Evolutionary conservation across 2,113 vertebrate genomes (phyloP), one percentile per base, ranked within the genome.

Genomic region (Excalfactoria chinensis): DNA sequence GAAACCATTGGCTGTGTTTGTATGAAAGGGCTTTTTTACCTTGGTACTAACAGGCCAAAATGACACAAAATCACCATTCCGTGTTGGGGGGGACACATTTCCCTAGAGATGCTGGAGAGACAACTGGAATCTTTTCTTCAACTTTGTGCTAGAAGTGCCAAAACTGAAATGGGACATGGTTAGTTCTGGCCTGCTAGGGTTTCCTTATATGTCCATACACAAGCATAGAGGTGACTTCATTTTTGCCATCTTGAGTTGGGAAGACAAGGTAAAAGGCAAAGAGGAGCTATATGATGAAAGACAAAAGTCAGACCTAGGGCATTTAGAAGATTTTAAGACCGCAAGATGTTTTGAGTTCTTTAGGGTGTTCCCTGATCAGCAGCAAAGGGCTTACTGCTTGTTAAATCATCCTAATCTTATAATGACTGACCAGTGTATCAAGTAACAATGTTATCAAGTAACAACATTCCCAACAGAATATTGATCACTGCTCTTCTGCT

Each of bases 131-230:
- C 10, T 51, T 78, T n/a, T 7, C 25, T 72, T 26, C 7, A 41
- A 2, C 41, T 64, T 66, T 49, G n/a, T 76, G 19, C 12, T 74
- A 66, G n/a, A 72, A 68, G 26, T n/a, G 63, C 17, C 32, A 63
- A 44, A 75, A 12, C 3, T 40, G 41, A 64, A 84, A 72, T 4
- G 6, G 16, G 4, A 25, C 8, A 11, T 11, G 25, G 25, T 11
- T 84, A 14, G 10, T 60, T 19, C 23, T 34, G 3, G 22, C 21
- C 22, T 60, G 6, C 19, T 34, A 34, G 18, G 21, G 63, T 7
- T 26, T 74, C n/a, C n/a, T 26, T 46, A 3, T 0, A 0, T 2
- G 3, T 25, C 40, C n/a, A 69, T 26, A 62, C 17, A 43, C 77
- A 1, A 93, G 37, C 19, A 40, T 1, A 60, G 40, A 1, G 8